phyloP scores from a whole-genome alignment of 2,888 invertebrate genomes.

The Oscheius sp. region DNA sequence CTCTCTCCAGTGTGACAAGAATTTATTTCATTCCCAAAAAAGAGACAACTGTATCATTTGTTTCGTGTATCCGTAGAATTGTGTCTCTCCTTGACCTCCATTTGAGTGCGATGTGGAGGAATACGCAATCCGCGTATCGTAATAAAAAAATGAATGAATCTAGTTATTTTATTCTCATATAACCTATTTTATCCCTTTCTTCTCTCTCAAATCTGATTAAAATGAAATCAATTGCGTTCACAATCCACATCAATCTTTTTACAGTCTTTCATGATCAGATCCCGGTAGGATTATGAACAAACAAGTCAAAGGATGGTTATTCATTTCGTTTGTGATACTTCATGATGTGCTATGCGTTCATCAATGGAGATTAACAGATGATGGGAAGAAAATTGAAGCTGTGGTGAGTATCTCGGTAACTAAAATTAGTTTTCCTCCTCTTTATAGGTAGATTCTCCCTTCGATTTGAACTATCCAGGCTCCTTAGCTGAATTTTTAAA shows the following conservation, averaged over 20 bases:
- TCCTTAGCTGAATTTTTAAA: constrained; percentile 42
- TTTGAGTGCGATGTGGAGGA: too few relatives aligned
- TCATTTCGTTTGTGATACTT: not conserved
- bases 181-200: too few relatives aligned
- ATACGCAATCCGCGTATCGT: too few relatives aligned
- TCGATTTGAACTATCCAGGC: constrained; percentile 38
- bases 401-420: constrained; percentile 37
- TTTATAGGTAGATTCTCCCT: constrained; percentile 39
- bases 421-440: not conserved
- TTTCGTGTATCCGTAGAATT: too few relatives aligned
- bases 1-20: too few relatives aligned
- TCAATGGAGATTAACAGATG: constrained; percentile 46
- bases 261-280: not conserved
- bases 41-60: too few relatives aligned
- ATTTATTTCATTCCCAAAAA: too few relatives aligned
- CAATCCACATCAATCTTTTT: not conserved
- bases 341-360: constrained; percentile 29
- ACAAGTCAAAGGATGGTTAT: not conserved
- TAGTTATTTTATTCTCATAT: too few relatives aligned
- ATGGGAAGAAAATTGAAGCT: constrained; percentile 49
- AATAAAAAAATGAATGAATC: too few relatives aligned
- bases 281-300: not conserved
- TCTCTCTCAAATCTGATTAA: too few relatives aligned
- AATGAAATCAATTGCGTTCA: too few relatives aligned
- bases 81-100: too few relatives aligned